Conservation (phyloP, 1,140 invertebrate genomes). For the Campoletis sonorensis region DNA sequence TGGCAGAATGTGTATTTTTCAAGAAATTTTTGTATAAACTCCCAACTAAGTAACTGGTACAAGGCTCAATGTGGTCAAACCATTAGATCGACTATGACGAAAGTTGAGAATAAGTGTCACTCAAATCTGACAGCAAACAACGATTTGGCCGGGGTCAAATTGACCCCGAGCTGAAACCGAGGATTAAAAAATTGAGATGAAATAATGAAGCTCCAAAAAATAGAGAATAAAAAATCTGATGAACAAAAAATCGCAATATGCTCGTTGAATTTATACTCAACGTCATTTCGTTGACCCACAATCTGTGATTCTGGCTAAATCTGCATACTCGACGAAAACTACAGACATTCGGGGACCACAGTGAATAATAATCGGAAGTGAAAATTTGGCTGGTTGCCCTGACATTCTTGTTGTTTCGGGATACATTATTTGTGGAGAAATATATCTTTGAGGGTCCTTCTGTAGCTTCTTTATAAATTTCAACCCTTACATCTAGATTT, state of each 20-base stretch:
- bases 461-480: background rate
- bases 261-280: background rate
- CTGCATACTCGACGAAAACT: constrained; percentile 56
- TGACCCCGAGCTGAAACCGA: too few species aligned
- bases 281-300: background rate
- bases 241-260: too few species aligned
- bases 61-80: too few species aligned
- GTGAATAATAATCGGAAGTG: constrained; percentile 73
- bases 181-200: background rate
- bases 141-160: too few species aligned
- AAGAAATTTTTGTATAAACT: too few species aligned
- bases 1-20: too few species aligned
- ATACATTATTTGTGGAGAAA: constrained; percentile 35
- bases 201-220: background rate
- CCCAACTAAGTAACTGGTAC: too few species aligned
- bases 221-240: too few species aligned
- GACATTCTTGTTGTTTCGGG: constrained; percentile 58
- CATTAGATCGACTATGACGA: too few species aligned
- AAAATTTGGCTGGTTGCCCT: constrained; percentile 67
- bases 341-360: constrained; percentile 41
- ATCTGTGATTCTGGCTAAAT: background rate
- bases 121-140: too few species aligned
- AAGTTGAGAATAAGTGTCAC: too few species aligned
- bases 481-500: background rate
- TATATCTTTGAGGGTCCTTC: background rate